phyloP scores from a whole-genome alignment of 1,140 invertebrate genomes.

The Battus philenor region DNA sequence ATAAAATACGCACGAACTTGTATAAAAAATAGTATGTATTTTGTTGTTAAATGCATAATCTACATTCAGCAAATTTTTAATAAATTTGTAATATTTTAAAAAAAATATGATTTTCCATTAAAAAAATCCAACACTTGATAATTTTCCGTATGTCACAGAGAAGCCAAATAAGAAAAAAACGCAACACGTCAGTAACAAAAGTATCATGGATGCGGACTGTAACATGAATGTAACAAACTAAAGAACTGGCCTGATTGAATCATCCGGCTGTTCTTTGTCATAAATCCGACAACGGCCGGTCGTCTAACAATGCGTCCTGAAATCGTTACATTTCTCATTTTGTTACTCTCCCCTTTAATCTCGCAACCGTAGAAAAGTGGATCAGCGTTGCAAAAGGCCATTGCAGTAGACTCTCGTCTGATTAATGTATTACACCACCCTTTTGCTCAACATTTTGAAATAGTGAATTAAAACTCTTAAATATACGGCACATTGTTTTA shows the following conservation, averaged over 20 bases:
- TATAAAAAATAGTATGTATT: no score
- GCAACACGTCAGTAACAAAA: constrained; percentile 56
- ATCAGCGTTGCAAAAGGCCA: constrained; percentile 71
- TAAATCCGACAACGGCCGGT: constrained; percentile 71
- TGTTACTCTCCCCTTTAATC: constrained; percentile 75
- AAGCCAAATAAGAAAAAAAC: no score
- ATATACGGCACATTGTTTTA: no score
- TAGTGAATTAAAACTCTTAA: no score
- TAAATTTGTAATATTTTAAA: no score
- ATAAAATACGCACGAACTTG: no score
- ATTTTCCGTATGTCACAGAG: no score
- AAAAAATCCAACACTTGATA: no score
- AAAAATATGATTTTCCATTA: no score
- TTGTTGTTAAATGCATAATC: no score
- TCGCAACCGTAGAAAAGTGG: constrained; percentile 74
- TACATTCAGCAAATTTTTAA: no score
- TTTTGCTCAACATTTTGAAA: constrained; percentile 13
- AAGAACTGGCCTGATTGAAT: constrained; percentile 73
- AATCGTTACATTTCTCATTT: constrained; percentile 76
- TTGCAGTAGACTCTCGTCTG: constrained; percentile 61
- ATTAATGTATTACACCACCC: constrained; percentile 63
- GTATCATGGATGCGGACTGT: constrained; percentile 48
- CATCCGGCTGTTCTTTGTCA: constrained; percentile 73
- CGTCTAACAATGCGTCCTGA: constrained; percentile 71
- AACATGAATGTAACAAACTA: constrained; percentile 73